These are phyloP conservation scores for Melanotaenia pygmaea DNA, from an alignment of 2,797 vertebrate genomes.

Conservation along the genomic window DNA sequence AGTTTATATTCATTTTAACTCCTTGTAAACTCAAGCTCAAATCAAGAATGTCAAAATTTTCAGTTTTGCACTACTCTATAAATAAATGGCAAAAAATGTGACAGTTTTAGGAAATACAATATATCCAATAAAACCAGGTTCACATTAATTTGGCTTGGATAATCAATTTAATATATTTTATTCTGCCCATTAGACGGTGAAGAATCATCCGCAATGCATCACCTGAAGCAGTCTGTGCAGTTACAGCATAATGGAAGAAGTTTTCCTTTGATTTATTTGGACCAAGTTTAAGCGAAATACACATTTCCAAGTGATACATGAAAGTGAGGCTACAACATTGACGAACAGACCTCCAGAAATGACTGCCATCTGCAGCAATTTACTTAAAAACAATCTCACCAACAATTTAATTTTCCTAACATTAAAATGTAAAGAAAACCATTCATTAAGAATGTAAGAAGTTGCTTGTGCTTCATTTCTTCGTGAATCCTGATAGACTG, in stretches of 20 bases:
- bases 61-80: slow-evolving; percentile 3
- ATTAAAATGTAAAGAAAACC: background rate
- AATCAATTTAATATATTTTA: background rate
- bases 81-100: slow-evolving; percentile 2
- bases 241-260: background rate
- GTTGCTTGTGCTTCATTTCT: background rate
- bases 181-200: background rate
- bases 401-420: background rate
- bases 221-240: background rate
- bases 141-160: background rate
- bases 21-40: slow-evolving; percentile 14
- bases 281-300: background rate
- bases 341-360: too few relatives aligned
- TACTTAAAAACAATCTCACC: too few relatives aligned
- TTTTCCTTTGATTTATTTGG: background rate
- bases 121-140: background rate
- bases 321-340: too few relatives aligned
- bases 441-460: background rate
- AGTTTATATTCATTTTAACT: slow-evolving; percentile 17
- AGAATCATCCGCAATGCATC: background rate
- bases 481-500: background rate
- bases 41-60: slow-evolving; percentile 6
- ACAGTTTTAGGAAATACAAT: background rate
- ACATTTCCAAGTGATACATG: too few relatives aligned
- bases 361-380: too few relatives aligned